These are phyloP conservation scores for Romanogobio albipinnatus DNA, from an alignment of 2,113 vertebrate species.

Conservation along the genomic window DNA sequence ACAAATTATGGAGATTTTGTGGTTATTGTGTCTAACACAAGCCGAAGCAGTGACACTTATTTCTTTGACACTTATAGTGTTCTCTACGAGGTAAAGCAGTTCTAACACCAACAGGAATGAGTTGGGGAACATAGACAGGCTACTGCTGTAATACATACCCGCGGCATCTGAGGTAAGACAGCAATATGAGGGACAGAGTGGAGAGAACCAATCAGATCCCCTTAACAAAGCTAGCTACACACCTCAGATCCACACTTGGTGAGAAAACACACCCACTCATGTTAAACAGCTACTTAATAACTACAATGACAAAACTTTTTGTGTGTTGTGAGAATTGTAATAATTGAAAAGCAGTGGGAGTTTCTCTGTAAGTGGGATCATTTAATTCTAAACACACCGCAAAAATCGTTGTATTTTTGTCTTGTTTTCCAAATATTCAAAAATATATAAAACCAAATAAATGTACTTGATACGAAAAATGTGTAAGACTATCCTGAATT, in stretches of 20 bases:
- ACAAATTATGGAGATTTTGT: neutral
- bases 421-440: neutral
- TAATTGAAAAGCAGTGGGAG: slow-evolving; percentile 44
- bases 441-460: neutral
- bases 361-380: slow-evolving; percentile 9
- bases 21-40: slow-evolving; percentile 9
- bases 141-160: slow-evolving; percentile 81
- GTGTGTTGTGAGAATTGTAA: neutral
- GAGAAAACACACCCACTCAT: slow-evolving; percentile 12
- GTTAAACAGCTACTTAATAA: slow-evolving; percentile 37
- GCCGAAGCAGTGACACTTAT: slow-evolving; percentile 12
- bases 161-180: slow-evolving; percentile 83
- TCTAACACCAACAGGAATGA: slow-evolving; percentile 45
- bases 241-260: slow-evolving; percentile 19
- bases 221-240: slow-evolving; percentile 39
- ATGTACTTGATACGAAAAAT: neutral
- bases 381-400: neutral
- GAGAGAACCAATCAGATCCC: slow-evolving; percentile 75
- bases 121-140: slow-evolving; percentile 64
- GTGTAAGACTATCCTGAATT: no score
- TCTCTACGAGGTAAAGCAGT: slow-evolving; percentile 24
- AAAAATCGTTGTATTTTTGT: neutral
- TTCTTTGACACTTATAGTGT: slow-evolving; percentile 9
- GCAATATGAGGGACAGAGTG: slow-evolving; percentile 81
- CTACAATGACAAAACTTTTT: neutral